Evolutionary conservation across 2,797 vertebrate genomes (phyloP).

Genomic region (Okamejei kenojei): DNA sequence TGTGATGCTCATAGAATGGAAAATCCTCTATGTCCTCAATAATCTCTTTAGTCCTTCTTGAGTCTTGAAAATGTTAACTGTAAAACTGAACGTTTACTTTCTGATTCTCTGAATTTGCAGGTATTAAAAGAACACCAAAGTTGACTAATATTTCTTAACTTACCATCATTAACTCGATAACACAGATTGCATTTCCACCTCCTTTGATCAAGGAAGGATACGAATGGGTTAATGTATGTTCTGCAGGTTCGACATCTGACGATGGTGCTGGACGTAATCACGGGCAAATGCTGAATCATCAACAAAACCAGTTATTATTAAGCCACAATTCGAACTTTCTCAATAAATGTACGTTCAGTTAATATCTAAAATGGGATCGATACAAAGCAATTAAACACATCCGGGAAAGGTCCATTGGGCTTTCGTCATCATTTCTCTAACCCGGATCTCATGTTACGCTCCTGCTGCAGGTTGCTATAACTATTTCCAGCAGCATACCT

Average conservation of each 20-base stretch:
- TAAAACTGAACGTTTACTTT: background rate
- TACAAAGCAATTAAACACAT: background rate
- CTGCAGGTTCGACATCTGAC: conserved; percentile 90
- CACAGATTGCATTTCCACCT: conserved; percentile 97
- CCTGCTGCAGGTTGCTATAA: too few species aligned
- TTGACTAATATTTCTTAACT: conserved; percentile 40
- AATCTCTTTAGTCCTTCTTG: background rate
- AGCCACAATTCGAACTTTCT: background rate
- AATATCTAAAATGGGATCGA: background rate
- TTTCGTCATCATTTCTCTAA: too few species aligned
- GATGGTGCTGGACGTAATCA: conserved; percentile 93
- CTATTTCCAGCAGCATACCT: too few species aligned
- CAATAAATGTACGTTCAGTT: conserved; percentile 38
- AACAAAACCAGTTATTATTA: conserved; percentile 24
- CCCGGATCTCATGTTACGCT: too few species aligned
- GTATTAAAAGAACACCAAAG: background rate
- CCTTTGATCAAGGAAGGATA: conserved; percentile 92
- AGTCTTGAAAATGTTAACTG: background rate
- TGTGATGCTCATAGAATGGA: background rate
- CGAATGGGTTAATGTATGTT: conserved; percentile 96
- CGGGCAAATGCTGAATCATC: conserved; percentile 76
- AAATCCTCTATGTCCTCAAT: background rate
- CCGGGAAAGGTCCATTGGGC: background rate
- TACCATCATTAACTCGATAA: conserved; percentile 92
- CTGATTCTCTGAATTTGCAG: background rate